Evolutionary conservation across 2,888 invertebrate species (phyloP).

Genomic region (Leucozona laternaria): DNA sequence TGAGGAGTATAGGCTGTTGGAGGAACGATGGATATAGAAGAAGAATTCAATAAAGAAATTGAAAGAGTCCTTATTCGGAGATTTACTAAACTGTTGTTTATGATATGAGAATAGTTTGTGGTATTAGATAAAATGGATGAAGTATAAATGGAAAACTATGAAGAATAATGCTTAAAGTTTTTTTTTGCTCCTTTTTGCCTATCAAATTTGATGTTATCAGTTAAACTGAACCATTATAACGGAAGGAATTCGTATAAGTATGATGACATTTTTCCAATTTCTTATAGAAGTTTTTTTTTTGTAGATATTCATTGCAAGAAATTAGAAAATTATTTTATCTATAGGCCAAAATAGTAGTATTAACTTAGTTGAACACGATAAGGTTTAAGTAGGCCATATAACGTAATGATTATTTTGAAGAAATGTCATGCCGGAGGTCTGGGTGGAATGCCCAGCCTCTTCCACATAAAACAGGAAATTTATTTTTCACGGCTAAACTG

Average conservation of each 20-base stretch:
- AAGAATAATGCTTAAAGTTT: conserved; percentile 12
- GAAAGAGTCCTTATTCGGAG: conserved; percentile 39
- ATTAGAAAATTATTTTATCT: too few species aligned
- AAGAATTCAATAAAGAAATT: conserved; percentile 54
- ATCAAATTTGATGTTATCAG: neutral
- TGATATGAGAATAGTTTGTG: conserved; percentile 35
- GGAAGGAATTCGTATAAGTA: neutral
- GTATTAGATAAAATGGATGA: neutral
- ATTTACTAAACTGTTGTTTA: conserved; percentile 54
- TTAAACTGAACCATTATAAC: too few species aligned
- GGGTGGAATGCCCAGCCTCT: too few species aligned
- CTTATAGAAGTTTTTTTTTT: neutral
- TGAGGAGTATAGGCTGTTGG: neutral
- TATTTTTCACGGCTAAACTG: too few species aligned
- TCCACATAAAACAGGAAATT: too few species aligned
- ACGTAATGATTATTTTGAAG: too few species aligned
- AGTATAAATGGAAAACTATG: conserved; percentile 3
- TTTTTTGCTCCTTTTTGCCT: neutral
- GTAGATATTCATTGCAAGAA: too few species aligned
- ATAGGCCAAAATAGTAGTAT: too few species aligned
- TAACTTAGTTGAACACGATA: too few species aligned
- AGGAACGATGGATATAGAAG: neutral
- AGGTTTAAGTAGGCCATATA: too few species aligned
- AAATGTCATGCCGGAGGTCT: too few species aligned
- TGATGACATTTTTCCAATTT: neutral